Evolutionary conservation across 2,797 vertebrate species (phyloP), one percentile per base, ranked within the genome.

Genomic region (Allobates femoralis): DNA sequence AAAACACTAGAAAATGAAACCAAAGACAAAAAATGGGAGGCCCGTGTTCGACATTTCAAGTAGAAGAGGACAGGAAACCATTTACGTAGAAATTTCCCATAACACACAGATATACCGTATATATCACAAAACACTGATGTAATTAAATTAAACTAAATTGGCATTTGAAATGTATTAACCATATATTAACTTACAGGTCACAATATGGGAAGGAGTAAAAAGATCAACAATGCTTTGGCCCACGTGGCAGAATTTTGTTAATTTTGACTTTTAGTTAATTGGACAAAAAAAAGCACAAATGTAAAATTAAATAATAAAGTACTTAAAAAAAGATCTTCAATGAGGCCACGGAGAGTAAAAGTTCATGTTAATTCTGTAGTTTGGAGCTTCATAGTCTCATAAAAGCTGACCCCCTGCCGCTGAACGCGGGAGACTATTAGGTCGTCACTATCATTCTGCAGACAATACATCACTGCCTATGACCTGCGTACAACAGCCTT

Each of bases 391-490:
- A 58, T 37, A 34, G 19, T 23, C 8, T 32, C 18, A 46, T 34
- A 10, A 86, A 77, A 76, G 85, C 79, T 83, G 77, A 77, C 19
- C n/a, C 30, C n/a, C 12, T 37, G 85, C 60, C 30, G 30, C 32
- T 56, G 79, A 76, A 50, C 41, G 10, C 34, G 58, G 71, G 69
- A 76, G 46, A 18, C 77, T 66, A 81, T 86, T 82, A 86, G 71
- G 67, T 23, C 53, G 28, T 10, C 32, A 3, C 67, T 66, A 56
- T 81, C 67, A 74, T 64, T 69, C 30, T 46, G 23, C 56, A 75
- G 69, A 75, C 50, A 79, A 12, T 51, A 71, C 8, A 50, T 74
- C 10, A 34, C 62, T 58, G 51, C 12, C 56, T 62, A 14, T 56
- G 14, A 26, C 19, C 28, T 5, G 76, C 50, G 66, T 64, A 66